Conservation (phyloP, 2,113 vertebrate genomes). For the Fulmarus glacialis region DNA sequence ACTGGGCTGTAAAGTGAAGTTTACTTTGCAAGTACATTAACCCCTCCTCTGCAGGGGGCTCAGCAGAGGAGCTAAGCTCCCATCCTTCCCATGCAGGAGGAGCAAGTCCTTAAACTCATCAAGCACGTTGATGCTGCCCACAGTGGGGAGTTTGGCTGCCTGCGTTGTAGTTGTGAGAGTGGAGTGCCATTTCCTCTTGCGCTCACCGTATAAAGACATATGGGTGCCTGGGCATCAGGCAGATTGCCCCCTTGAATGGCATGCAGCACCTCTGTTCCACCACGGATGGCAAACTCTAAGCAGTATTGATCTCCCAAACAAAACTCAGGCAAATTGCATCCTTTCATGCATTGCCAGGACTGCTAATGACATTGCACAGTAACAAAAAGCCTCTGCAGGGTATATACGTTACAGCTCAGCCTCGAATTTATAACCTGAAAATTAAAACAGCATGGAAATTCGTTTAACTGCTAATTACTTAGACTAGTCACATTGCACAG, state of each 20-base stretch:
- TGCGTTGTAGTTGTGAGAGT: neutral
- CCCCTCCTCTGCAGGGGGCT: neutral
- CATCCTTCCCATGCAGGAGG: neutral
- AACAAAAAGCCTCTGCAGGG: neutral
- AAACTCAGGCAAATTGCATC: neutral
- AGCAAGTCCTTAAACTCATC: neutral
- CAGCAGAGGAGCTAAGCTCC: neutral
- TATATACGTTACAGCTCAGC: neutral
- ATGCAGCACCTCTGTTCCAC: neutral
- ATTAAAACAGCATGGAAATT: neutral
- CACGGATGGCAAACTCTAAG: neutral
- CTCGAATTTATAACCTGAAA: neutral
- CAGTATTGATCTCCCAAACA: neutral
- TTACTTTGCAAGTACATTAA: neutral
- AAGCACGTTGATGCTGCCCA: neutral
- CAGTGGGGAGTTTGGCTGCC: neutral
- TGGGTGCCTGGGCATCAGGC: neutral
- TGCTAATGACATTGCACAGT: neutral
- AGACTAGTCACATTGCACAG: neutral
- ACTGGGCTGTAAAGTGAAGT: neutral
- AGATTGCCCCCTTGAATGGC: neutral
- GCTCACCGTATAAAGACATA: accelerated
- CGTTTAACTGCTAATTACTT: neutral
- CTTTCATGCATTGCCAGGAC: neutral
- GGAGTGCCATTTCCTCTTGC: neutral